These are phyloP conservation scores for Diuraphis noxia DNA, from an alignment of 1,140 invertebrate genomes.

Conservation along the genomic window DNA sequence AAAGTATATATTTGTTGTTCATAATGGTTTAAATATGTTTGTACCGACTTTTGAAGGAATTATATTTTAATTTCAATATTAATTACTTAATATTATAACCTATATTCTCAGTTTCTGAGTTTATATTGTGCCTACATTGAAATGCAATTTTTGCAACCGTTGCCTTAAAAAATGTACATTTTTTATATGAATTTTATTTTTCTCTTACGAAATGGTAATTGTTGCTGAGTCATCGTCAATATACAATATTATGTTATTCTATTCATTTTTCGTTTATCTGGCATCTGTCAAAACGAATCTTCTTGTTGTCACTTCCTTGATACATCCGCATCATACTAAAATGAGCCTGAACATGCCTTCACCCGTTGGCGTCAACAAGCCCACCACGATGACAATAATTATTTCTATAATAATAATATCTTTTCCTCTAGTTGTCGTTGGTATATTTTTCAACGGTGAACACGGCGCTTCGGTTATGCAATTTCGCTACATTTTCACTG, in stretches of 20 bases:
- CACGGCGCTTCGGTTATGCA: conserved; percentile 6
- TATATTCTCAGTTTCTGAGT: background rate
- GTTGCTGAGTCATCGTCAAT: background rate
- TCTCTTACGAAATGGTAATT: background rate
- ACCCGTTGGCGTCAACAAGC: background rate
- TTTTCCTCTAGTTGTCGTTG: background rate
- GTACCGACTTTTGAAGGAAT: background rate
- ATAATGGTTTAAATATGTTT: background rate
- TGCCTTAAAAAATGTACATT: background rate
- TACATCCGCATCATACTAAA: background rate
- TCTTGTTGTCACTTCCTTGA: background rate
- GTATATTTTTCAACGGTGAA: background rate
- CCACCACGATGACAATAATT: background rate
- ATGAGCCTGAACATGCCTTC: background rate
- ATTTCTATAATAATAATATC: background rate
- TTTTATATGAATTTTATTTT: background rate
- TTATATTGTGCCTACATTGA: background rate
- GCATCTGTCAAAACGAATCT: conserved; percentile 2
- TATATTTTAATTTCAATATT: background rate
- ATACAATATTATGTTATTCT: background rate
- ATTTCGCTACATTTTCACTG: background rate
- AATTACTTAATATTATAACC: background rate
- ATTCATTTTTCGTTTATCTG: background rate
- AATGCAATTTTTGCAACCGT: background rate
- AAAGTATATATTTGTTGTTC: background rate